phyloP scores from a whole-genome alignment of 2,888 invertebrate genomes.

The Pandemis heparana region DNA sequence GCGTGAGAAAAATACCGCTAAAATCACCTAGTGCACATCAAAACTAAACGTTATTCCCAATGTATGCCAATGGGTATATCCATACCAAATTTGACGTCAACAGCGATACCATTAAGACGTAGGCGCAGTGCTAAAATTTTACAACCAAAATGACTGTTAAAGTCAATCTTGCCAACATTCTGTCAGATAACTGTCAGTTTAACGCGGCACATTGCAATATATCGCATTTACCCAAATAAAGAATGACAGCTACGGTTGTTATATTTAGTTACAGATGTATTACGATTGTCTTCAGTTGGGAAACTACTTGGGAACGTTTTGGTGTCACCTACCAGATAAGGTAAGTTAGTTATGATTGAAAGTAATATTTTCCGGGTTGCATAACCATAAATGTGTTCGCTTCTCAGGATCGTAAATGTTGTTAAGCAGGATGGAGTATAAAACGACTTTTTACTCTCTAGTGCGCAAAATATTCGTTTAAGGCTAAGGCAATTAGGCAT shows the following conservation, averaged over 20 bases:
- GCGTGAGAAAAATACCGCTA: too few species aligned
- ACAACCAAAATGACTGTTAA: slow-evolving; percentile 51
- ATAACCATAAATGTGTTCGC: background rate
- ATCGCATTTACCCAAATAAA: slow-evolving; percentile 41
- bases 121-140: slow-evolving; percentile 67
- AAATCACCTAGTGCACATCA: too few species aligned
- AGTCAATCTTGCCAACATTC: slow-evolving; percentile 43
- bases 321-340: slow-evolving; percentile 8
- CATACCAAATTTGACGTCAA: background rate
- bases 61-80: slow-evolving; percentile 12
- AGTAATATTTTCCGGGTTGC: background rate
- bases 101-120: slow-evolving; percentile 45
- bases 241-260: slow-evolving; percentile 37
- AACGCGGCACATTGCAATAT: slow-evolving; percentile 31
- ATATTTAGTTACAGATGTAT: slow-evolving; percentile 36
- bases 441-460: too few species aligned
- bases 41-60: background rate
- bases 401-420: too few species aligned
- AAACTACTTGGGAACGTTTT: background rate
- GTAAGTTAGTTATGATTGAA: slow-evolving; percentile 5
- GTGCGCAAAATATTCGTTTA: too few species aligned
- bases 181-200: slow-evolving; percentile 40
- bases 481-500: too few species aligned
- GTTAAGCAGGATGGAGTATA: too few species aligned
- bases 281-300: slow-evolving; percentile 29